Conservation (phyloP, 2,113 vertebrate species). For the Lamprotornis superbus region DNA sequence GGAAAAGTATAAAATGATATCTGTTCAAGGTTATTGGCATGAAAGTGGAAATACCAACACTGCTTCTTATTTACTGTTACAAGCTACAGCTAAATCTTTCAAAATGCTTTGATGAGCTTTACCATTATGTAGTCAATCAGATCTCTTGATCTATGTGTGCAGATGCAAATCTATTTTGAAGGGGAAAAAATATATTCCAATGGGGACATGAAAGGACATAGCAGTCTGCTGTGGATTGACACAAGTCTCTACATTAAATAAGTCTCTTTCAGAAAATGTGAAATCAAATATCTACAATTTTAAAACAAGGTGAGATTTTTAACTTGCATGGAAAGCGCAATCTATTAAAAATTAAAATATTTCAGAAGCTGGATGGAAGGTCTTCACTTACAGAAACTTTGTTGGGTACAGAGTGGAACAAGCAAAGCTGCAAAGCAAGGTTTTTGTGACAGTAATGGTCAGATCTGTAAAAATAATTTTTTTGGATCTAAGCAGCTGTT, state of each 20-base stretch:
- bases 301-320: slow-evolving; percentile 27
- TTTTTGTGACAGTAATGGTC: neutral
- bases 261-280: neutral
- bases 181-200: neutral
- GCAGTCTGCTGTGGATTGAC: neutral
- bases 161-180: neutral
- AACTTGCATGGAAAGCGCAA: neutral
- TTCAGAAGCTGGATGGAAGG: neutral
- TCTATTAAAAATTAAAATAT: neutral
- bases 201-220: neutral
- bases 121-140: neutral
- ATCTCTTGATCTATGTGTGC: neutral
- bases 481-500: neutral
- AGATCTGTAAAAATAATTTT: neutral
- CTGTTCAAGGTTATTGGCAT: neutral
- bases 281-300: neutral
- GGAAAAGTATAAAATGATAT: neutral
- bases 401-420: neutral
- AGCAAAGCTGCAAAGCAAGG: neutral
- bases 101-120: neutral
- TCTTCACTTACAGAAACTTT: neutral
- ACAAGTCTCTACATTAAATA: neutral
- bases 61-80: neutral
- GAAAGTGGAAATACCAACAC: neutral
- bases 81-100: neutral